phyloP scores from a whole-genome alignment of 2,113 vertebrate genomes.

The Ptychochromis oligacanthus region DNA sequence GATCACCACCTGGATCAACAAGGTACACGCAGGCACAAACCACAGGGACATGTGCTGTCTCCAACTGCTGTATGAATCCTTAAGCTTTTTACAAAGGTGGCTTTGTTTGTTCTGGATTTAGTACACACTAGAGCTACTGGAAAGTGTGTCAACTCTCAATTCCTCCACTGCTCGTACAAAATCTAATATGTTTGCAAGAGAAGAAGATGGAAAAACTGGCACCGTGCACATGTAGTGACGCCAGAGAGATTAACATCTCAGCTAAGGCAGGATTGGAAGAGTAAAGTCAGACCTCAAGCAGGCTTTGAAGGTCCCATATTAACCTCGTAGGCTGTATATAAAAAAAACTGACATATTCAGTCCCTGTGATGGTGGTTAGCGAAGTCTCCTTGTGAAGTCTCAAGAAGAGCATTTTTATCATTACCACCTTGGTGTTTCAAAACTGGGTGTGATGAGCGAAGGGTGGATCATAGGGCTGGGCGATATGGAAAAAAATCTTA shows the following conservation, averaged over 20 bases:
- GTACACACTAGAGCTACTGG: not conserved
- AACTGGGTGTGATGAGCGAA: not conserved
- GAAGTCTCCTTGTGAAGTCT: not conserved
- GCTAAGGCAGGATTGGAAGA: not conserved
- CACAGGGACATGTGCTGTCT: not conserved
- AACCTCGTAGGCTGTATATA: not conserved
- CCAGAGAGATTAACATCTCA: slow-evolving; percentile 20
- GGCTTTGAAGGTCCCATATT: not conserved
- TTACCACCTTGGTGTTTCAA: not conserved
- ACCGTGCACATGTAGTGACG: not conserved
- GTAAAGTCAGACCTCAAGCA: not conserved
- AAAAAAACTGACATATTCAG: not conserved
- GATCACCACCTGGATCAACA: slow-evolving; percentile 95
- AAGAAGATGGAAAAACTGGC: slow-evolving; percentile 12
- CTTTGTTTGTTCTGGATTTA: slow-evolving; percentile 20
- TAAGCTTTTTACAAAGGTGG: not conserved
- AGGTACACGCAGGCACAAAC: slow-evolving; percentile 77
- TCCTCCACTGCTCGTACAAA: not conserved
- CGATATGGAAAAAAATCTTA: too few relatives aligned
- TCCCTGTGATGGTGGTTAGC: not conserved
- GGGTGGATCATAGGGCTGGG: not conserved
- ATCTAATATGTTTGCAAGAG: not conserved
- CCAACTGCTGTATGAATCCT: not conserved
- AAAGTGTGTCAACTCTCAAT: not conserved
- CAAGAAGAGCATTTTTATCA: not conserved